These are phyloP conservation scores for Galaxea fascicularis DNA, from an alignment of 92 coral and sea anemone species.

Conservation along the genomic window DNA sequence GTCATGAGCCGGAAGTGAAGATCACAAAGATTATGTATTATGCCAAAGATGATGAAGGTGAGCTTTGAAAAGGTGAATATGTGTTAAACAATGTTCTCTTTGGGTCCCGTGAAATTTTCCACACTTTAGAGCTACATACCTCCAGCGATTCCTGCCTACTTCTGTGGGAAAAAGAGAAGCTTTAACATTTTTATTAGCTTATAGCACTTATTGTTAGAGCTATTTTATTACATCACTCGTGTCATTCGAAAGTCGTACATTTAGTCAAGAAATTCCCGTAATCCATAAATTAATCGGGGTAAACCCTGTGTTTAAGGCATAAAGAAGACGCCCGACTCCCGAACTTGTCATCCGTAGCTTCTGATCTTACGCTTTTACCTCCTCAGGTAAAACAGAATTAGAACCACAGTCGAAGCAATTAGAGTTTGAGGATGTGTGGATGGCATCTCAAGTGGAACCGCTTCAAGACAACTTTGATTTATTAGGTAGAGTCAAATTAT, in stretches of 20 bases:
- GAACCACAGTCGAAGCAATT: constrained; percentile 66
- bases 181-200: too few relatives aligned
- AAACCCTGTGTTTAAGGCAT: too few relatives aligned
- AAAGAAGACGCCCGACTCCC: not conserved
- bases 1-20: constrained; percentile 83
- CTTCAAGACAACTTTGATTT: constrained; percentile 82
- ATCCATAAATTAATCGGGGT: too few relatives aligned
- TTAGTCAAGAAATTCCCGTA: too few relatives aligned
- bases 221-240: too few relatives aligned
- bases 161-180: too few relatives aligned
- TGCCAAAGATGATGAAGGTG: constrained; percentile 63
- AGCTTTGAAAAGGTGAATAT: not conserved
- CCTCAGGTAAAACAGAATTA: constrained; percentile 29
- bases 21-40: constrained; percentile 85
- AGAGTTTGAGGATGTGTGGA: constrained; percentile 91
- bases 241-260: too few relatives aligned
- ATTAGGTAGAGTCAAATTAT: constrained; percentile 57
- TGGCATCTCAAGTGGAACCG: constrained; percentile 85
- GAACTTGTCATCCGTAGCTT: not conserved
- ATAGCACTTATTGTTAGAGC: too few relatives aligned
- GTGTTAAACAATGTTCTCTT: too few relatives aligned
- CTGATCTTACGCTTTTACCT: not conserved
- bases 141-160: not conserved
- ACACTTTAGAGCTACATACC: not conserved
- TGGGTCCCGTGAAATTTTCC: not conserved